Base-by-base conservation (phyloP, 2,797 vertebrate genomes). In the Apodemus agrarius region DNA sequence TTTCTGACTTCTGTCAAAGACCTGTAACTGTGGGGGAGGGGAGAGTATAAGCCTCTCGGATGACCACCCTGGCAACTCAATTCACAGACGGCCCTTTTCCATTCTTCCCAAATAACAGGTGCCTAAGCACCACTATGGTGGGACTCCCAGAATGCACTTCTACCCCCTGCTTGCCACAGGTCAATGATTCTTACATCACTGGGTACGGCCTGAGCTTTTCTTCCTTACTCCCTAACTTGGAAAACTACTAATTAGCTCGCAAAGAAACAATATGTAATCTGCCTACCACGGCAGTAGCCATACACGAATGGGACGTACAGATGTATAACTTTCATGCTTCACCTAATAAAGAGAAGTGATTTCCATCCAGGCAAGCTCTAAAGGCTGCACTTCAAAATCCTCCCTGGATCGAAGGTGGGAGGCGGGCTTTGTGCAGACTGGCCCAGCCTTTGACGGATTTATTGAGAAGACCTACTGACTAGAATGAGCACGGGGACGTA, bases 361-460 rank as follows among this genome's bases (percentile, higher is more conserved):
- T 69, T 93, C 84, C 59, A 57, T 26, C 67, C 67, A 52, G 63
- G 40, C 3, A 9, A 76, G 80, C 37, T 88, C 90, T 92, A 69
- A 65, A n/a, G 19, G 24, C 49, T 22, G 31, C 29, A 14, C 91
- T 93, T 91, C 57, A 86, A 69, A n/a, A n/a, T 57, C 54, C 31
- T 0, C 9, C 2, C 6, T 61, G 76, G 74, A 93, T 61, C 72
- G 74, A 93, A 92, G 40, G 40, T 12, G 8, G 83, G 91, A 86
- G 91, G 57, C 6, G 4, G n/a, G 78, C 75, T 96, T 89, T 92
- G 63, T 96, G 79, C 85, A 95, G 43, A 57, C 78, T 22, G 10
- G 92, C 49, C 72, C 83, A 43, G 80, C 46, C 63, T 96, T 80
- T 90, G 95, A 90, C 13, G 2, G 57, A 96, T 95, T 96, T 97